phyloP scores from a whole-genome alignment of 2,797 vertebrate species.

The Lepus townsendii region DNA sequence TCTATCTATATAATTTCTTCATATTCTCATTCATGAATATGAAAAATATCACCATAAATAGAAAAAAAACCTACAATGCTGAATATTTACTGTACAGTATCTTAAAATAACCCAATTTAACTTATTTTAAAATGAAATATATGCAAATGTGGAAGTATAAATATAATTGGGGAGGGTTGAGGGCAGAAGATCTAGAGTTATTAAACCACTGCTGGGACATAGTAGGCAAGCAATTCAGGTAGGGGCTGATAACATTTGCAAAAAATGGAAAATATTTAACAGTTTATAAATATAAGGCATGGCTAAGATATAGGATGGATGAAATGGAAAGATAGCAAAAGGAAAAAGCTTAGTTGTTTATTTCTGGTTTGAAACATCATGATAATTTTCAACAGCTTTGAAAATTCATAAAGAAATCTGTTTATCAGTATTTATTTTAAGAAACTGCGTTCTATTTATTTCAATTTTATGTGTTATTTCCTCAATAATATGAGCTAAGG shows the following conservation, averaged over 20 bases:
- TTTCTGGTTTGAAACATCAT: conserved; percentile 37
- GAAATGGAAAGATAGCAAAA: background rate
- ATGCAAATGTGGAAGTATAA: conserved; percentile 37
- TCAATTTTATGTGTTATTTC: background rate
- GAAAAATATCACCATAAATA: background rate
- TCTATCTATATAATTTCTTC: background rate
- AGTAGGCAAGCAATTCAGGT: no score
- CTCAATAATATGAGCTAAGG: background rate
- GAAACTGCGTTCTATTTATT: background rate
- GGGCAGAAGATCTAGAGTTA: no score
- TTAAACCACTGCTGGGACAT: no score
- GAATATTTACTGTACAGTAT: background rate
- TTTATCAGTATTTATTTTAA: conserved; percentile 6
- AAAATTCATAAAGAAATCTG: background rate
- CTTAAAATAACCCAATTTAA: background rate
- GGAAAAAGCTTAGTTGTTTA: conserved; percentile 57
- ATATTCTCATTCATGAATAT: background rate
- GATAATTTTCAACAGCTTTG: conserved; percentile 54
- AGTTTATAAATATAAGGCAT: conserved; percentile 52
- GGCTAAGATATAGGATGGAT: background rate
- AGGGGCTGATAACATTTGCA: no score
- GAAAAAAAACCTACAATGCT: conserved; percentile 80
- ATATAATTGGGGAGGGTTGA: no score
- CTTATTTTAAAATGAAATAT: conserved; percentile 65
- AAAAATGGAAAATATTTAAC: conserved; percentile 66